phyloP scores from a whole-genome alignment of 2,888 invertebrate species.

The Eremobia ochroleuca region DNA sequence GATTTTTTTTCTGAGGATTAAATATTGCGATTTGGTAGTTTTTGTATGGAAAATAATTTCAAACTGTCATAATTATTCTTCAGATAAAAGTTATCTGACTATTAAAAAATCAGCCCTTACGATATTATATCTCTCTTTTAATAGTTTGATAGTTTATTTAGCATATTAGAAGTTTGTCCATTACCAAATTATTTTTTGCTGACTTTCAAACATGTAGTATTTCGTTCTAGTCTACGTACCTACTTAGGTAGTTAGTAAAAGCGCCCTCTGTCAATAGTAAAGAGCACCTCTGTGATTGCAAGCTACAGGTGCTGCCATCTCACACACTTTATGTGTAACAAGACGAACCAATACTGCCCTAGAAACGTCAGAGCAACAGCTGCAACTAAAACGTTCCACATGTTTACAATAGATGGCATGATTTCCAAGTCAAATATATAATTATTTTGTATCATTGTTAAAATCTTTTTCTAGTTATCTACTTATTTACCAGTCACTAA shows the following conservation, averaged over 20 bases:
- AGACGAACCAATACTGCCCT: not conserved
- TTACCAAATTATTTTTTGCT: no score
- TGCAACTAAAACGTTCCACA: not conserved
- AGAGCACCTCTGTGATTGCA: not conserved
- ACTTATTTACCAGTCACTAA: not conserved
- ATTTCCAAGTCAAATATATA: not conserved
- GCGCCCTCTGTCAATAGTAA: constrained; percentile 16
- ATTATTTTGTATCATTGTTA: no score
- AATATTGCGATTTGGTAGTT: not conserved
- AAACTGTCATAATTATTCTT: no score
- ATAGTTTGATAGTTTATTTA: no score
- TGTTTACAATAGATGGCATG: not conserved
- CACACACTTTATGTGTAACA: not conserved
- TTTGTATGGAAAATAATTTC: not conserved
- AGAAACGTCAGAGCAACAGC: not conserved
- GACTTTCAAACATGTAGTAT: no score
- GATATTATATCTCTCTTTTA: no score
- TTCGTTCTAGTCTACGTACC: no score
- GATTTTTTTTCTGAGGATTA: not conserved
- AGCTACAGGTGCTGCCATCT: constrained; percentile 34
- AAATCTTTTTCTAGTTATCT: not conserved
- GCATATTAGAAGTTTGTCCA: no score
- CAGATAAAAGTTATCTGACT: no score
- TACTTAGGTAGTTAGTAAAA: not conserved
- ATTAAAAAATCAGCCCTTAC: no score